phyloP scores from a whole-genome alignment of 2,888 invertebrate species.

The Hecatera dysodea region DNA sequence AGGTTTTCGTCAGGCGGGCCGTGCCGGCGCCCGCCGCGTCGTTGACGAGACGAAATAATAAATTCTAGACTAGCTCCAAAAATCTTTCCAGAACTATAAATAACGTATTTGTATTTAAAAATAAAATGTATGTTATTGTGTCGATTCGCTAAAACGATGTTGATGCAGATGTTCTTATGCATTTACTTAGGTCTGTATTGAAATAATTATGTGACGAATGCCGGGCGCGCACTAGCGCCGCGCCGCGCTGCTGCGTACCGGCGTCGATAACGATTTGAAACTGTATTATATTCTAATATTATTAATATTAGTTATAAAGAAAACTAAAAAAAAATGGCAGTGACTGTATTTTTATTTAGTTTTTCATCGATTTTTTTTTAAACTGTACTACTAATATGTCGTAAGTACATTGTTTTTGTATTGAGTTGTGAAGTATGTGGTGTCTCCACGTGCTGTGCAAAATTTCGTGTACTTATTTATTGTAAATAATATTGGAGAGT shows the following conservation, averaged over 20 bases:
- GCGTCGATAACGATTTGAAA: constrained; percentile 61
- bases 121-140: constrained; percentile 67
- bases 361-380: constrained; percentile 64
- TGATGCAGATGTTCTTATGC: constrained; percentile 69
- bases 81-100: constrained; percentile 67
- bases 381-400: constrained; percentile 62
- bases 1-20: constrained; percentile 52
- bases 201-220: constrained; percentile 64
- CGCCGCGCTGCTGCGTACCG: constrained; percentile 46
- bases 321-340: constrained; percentile 71
- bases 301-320: constrained; percentile 65
- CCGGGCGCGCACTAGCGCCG: constrained; percentile 40
- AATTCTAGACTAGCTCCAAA: constrained; percentile 65
- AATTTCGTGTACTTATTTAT: constrained; percentile 80
- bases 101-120: constrained; percentile 72
- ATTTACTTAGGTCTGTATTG: constrained; percentile 71
- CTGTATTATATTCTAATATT: constrained; percentile 72
- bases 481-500: constrained; percentile 74
- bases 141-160: constrained; percentile 65
- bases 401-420: constrained; percentile 66
- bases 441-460: constrained; percentile 56
- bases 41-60: constrained; percentile 50
- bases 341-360: constrained; percentile 70
- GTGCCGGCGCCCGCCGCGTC: constrained; percentile 37
- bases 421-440: constrained; percentile 63